Evolutionary conservation across 2,113 vertebrate species (phyloP), one percentile per base, ranked within the genome.

Genomic region (Hystrix cristata): DNA sequence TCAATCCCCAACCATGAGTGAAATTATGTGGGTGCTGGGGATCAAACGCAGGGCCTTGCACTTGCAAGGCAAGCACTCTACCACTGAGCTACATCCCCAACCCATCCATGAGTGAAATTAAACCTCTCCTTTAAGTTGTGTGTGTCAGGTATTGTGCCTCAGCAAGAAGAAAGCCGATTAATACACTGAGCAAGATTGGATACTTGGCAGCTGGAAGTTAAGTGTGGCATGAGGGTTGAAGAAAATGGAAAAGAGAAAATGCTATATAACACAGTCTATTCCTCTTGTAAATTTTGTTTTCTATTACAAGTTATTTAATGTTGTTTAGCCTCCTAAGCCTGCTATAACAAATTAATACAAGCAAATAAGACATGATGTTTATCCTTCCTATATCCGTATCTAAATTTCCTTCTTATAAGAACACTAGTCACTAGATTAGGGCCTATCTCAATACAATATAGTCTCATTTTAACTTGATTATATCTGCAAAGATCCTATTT

Each of bases 211-310:
- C 19, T 82, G 13, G 46, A 34, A 69, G 53, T 14, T 67, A 29
- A 94, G 16, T 48, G 4, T 2, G 25, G 19, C 6, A 18, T 74
- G 38, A 88, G 11, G 1, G 2, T 1, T 60, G 8, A 55, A 67
- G 38, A 60, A 91, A 96, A 79, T 60, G 15, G 7, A 65, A 80
- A 95, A 48, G 48, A 71, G n/a, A 79, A 93, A 84, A 53, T 27
- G 31, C 12, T 19, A 27, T 55, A 14, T 59, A 38, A 57, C 29
- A 0, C 0, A n/a, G 5, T n/a, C n/a, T 87, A 19, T 84, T 78
- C 23, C 34, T 87, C n/a, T 71, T 88, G 31, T 0, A 48, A 64
- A 19, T 84, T 83, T 69, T 87, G 46, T 53, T 95, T 29, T 67
- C 51, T 81, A 69, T 7, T n/a, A 65, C 31, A 93, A 25, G 5